These are phyloP conservation scores for Drosophila melanosoma DNA, from an alignment of 2,888 invertebrate genomes.

Conservation along the genomic window DNA sequence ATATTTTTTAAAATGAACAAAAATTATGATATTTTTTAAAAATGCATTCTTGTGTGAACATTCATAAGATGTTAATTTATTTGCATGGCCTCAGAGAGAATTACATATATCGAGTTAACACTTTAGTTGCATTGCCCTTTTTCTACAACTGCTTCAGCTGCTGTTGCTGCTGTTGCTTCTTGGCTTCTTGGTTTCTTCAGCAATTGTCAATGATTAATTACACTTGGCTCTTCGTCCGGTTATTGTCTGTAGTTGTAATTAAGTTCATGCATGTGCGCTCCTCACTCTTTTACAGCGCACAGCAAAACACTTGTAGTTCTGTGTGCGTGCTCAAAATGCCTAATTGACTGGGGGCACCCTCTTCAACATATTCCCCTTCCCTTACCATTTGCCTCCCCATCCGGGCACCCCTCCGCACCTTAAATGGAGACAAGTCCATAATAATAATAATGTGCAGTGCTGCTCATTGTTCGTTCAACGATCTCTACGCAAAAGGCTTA, in stretches of 20 bases:
- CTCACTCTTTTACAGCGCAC: constrained; percentile 27
- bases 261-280: constrained; percentile 52
- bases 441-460: constrained; percentile 41
- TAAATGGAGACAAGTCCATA: constrained; percentile 42
- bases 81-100: not conserved
- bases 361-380: constrained; percentile 2
- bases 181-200: constrained; percentile 12
- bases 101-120: not conserved
- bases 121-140: constrained; percentile 40
- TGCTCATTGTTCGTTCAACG: constrained; percentile 46
- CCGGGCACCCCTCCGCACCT: not conserved
- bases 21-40: not conserved
- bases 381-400: not conserved
- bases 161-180: constrained; percentile 5
- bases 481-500: constrained; percentile 71
- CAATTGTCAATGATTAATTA: constrained; percentile 69
- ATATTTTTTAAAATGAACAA: not conserved
- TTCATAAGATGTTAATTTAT: not conserved
- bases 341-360: constrained; percentile 67
- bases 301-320: constrained; percentile 72
- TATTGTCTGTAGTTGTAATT: constrained; percentile 56
- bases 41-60: not conserved
- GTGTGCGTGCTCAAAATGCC: constrained; percentile 78
- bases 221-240: constrained; percentile 44
- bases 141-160: not conserved